Percentiles rank a stretch among this genome's conserved stretches.
phyloP scores from a whole-genome alignment of 2,113 vertebrate species.

The Tyto alba region DNA sequence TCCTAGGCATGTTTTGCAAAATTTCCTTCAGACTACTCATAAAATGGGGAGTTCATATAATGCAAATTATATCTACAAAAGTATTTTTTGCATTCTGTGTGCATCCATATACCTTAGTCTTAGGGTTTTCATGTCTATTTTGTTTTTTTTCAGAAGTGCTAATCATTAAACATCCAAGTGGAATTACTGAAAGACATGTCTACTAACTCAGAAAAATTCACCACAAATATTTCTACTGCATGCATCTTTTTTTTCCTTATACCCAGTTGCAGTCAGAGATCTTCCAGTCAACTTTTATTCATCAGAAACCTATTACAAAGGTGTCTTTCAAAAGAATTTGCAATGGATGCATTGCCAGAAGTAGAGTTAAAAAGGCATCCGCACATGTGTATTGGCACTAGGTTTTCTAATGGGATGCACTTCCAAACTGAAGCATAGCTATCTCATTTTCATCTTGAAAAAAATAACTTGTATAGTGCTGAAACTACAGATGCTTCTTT shows the following conservation, averaged over 20 bases:
- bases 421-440: neutral
- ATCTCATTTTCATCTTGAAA: neutral
- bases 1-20: neutral
- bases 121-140: neutral
- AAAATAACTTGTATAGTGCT: neutral
- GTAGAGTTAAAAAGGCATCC: neutral
- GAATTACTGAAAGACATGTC: neutral
- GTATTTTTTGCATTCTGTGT: accelerated
- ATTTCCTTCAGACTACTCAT: neutral
- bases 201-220: neutral
- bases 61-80: neutral
- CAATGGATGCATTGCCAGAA: neutral
- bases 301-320: constrained; percentile 35
- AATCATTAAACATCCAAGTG: neutral
- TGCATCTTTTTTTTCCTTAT: neutral
- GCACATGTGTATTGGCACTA: neutral
- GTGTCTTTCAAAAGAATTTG: constrained; percentile 40
- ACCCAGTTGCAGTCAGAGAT: neutral
- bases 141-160: neutral
- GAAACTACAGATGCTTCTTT: neutral
- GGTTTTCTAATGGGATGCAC: neutral
- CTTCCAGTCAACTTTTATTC: neutral
- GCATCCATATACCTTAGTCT: neutral
- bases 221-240: neutral
- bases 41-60: neutral